These are phyloP conservation scores for Nesospiza acunhae DNA, from an alignment of 2,113 vertebrate species.

Conservation along the genomic window DNA sequence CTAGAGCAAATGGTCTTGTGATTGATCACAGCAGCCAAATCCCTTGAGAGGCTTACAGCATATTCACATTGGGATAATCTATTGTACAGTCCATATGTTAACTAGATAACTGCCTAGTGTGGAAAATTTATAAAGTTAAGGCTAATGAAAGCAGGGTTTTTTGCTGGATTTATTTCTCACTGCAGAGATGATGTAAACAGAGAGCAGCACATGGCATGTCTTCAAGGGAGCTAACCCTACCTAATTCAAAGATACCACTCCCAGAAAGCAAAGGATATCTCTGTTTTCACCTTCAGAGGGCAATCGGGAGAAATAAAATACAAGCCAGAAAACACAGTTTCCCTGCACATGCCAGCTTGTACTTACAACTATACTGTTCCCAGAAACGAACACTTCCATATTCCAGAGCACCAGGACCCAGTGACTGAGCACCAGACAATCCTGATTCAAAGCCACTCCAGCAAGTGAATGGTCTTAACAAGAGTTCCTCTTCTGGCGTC, in stretches of 20 bases:
- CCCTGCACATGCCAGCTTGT: neutral
- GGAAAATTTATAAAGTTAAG: constrained; percentile 34
- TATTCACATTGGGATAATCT: constrained; percentile 14
- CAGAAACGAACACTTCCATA: neutral
- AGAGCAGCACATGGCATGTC: neutral
- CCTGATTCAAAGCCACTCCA: neutral
- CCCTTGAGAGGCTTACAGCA: neutral
- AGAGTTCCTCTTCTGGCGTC: neutral
- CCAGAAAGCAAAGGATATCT: neutral
- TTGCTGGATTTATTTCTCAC: constrained; percentile 25
- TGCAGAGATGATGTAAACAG: constrained; percentile 13
- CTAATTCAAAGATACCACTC: neutral
- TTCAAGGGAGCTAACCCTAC: constrained; percentile 12
- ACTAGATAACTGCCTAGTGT: constrained; percentile 25
- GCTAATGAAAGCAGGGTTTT: constrained; percentile 7
- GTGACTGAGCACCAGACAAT: neutral
- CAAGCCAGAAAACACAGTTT: constrained; percentile 2
- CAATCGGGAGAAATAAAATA: constrained; percentile 27
- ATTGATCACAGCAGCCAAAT: constrained; percentile 55
- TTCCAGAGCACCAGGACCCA: neutral
- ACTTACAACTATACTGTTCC: neutral
- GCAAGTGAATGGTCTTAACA: neutral
- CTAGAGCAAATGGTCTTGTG: constrained; percentile 18
- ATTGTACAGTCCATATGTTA: constrained; percentile 21
- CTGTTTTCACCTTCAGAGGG: constrained; percentile 41